phyloP scores from a whole-genome alignment of 2,113 vertebrate species.

The Saccopteryx leptura region DNA sequence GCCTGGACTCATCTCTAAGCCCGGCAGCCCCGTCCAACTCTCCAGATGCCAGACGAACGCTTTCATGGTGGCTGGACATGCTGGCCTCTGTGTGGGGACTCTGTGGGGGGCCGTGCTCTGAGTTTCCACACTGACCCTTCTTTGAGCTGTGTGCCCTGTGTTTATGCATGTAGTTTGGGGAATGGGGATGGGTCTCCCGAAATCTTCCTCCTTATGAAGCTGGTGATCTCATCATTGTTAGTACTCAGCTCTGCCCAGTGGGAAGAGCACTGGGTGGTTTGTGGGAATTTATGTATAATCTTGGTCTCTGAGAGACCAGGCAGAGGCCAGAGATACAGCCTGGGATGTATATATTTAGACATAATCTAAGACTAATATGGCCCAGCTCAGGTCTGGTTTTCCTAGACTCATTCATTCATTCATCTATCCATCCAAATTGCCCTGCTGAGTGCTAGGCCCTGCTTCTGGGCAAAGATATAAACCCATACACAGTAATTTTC shows the following conservation, averaged over 20 bases:
- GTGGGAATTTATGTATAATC: not conserved
- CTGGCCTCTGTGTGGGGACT: not conserved
- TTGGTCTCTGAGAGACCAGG: not conserved
- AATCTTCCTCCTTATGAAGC: not conserved
- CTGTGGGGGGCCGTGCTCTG: not conserved
- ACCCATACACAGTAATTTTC: not conserved
- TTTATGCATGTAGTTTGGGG: not conserved
- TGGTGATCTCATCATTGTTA: not conserved
- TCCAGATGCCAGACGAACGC: fast-evolving
- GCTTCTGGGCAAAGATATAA: not conserved
- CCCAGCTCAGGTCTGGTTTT: too few species aligned
- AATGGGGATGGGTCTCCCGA: not conserved
- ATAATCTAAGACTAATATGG: not conserved
- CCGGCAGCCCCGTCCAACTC: not conserved
- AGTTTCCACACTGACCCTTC: not conserved
- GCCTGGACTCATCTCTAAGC: not conserved
- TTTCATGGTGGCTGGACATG: fast-evolving
- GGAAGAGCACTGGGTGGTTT: not conserved
- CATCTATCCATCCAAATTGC: not conserved
- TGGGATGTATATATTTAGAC: not conserved
- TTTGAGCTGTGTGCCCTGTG: not conserved
- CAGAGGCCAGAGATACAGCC: not conserved
- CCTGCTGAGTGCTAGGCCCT: not conserved
- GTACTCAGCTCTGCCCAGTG: not conserved
- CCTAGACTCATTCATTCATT: not conserved